Percentiles rank a stretch among this genome's conserved stretches.
Evolutionary conservation across 2,113 vertebrate genomes (phyloP).

Genomic region (Pangasianodon gigas): DNA sequence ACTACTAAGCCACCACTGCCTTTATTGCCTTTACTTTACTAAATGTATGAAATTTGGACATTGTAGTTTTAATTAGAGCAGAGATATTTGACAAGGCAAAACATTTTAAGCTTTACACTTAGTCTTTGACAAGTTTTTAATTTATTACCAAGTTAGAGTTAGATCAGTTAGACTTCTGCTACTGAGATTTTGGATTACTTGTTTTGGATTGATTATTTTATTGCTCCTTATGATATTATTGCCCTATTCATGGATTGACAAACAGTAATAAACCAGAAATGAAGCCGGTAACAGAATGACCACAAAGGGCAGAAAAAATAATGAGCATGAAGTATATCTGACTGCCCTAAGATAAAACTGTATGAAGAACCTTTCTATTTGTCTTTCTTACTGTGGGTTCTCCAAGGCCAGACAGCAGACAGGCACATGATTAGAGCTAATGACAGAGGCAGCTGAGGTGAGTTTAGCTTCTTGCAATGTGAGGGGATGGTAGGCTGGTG

Average conservation of each 20-base stretch:
- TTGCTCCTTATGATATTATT: neutral
- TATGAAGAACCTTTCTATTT: conserved; percentile 33
- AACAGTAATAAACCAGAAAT: neutral
- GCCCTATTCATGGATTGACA: neutral
- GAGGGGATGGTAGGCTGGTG: conserved; percentile 5
- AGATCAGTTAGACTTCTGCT: neutral
- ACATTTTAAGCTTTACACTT: neutral
- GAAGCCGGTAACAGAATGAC: neutral
- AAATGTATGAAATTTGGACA: neutral
- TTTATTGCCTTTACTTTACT: neutral
- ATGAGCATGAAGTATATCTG: conserved; percentile 2
- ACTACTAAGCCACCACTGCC: neutral
- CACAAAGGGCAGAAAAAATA: neutral
- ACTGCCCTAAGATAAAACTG: conserved; percentile 28
- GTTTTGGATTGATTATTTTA: conserved; percentile 7
- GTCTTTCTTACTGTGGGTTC: conserved; percentile 27
- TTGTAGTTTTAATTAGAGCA: neutral
- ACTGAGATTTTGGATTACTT: neutral
- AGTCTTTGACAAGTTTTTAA: neutral
- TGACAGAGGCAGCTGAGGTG: conserved; percentile 37
- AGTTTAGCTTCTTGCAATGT: conserved; percentile 34
- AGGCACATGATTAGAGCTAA: conserved; percentile 44
- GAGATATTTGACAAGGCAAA: neutral
- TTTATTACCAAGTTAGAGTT: neutral
- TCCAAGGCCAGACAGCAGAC: conserved; percentile 40